Percentiles rank a stretch among this genome's conserved stretches.
Conservation (phyloP, 1,140 invertebrate genomes). For the Aplysia californica region DNA sequence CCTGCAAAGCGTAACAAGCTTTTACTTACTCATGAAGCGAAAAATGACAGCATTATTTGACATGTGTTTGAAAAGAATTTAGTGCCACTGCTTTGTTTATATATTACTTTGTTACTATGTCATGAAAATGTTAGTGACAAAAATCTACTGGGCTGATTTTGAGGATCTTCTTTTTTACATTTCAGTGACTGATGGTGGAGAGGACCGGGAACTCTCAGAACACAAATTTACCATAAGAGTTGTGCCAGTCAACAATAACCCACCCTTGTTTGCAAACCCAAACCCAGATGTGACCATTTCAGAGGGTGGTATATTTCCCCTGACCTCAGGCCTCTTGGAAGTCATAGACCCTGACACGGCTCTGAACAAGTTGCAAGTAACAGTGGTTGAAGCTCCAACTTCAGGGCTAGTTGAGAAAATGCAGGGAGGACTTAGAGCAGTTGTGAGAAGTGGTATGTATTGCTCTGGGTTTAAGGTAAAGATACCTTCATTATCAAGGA, state of each 20-base stretch:
- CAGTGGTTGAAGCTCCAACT: slow-evolving; percentile 33
- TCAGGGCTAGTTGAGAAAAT: slow-evolving; percentile 40
- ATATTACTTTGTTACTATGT: no score
- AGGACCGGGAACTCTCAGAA: slow-evolving; percentile 38
- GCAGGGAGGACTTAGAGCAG: slow-evolving; percentile 9
- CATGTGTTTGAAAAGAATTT: no score
- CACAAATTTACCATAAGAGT: slow-evolving; percentile 53
- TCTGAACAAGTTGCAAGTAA: slow-evolving; percentile 34
- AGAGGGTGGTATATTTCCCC: slow-evolving; percentile 35
- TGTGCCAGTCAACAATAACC: slow-evolving; percentile 55
- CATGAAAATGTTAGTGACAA: no score
- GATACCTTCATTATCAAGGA: no score
- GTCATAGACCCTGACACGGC: slow-evolving; percentile 42
- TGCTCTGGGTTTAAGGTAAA: background rate
- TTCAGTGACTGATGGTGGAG: slow-evolving; percentile 52
- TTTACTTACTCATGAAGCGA: no score
- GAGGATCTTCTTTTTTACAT: no score
- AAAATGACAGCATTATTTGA: no score
- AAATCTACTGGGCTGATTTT: no score
- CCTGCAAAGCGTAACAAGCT: no score
- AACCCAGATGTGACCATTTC: slow-evolving; percentile 43
- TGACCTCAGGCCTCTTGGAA: slow-evolving; percentile 35
- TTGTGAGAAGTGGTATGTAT: slow-evolving; percentile 20
- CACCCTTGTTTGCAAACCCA: slow-evolving; percentile 37
- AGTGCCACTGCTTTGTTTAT: no score